Evolutionary conservation across 2,113 vertebrate species (phyloP), one percentile per base, ranked within the genome.

Genomic region (Pteruthius melanotis): DNA sequence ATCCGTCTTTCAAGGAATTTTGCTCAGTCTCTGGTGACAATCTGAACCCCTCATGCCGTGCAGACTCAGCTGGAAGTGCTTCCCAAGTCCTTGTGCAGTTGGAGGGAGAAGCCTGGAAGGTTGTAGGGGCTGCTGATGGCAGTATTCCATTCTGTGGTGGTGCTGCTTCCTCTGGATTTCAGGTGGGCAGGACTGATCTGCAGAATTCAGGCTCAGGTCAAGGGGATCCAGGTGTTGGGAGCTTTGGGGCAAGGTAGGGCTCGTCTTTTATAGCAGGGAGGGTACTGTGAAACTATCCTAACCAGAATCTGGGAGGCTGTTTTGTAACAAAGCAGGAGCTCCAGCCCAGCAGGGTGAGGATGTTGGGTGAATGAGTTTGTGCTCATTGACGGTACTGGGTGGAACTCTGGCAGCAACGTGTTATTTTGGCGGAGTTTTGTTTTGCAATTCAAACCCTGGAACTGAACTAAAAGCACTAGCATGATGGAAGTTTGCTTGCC

Each of bases 361-460:
- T 53, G 35, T n/a, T 37, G 53, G 57, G 61, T 76, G 89, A 94
- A 76, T 89, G 87, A 82, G 78, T 82, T 87, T 82, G 35, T 78
- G n/a, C 77, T 78, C 21, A 27, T 76, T 95, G 63, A 45, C 1
- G 0, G 40, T 30, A 15, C 49, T 91, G 93, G 87, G 94, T 93
- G 93, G 91, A 94, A 72, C 91, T 94, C 49, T 20, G 76, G n/a
- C 30, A 75, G 65, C 23, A 71, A 52, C 0, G 0, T 86, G 26
- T 90, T 87, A 42, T 68, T 79, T 84, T 82, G 77, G 4, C 81
- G 22, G 56, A 63, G 56, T 71, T 93, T 69, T 61, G 65, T 87
- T 95, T 89, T 91, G 91, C 81, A 83, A 45, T 82, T 89, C 66
- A 93, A 69, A 64, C 70, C 53, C 53, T 35, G 85, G 69, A 87